These are phyloP conservation scores for Dyspetes luteomarginatus DNA, from an alignment of 2,888 invertebrate genomes.

Conservation along the genomic window DNA sequence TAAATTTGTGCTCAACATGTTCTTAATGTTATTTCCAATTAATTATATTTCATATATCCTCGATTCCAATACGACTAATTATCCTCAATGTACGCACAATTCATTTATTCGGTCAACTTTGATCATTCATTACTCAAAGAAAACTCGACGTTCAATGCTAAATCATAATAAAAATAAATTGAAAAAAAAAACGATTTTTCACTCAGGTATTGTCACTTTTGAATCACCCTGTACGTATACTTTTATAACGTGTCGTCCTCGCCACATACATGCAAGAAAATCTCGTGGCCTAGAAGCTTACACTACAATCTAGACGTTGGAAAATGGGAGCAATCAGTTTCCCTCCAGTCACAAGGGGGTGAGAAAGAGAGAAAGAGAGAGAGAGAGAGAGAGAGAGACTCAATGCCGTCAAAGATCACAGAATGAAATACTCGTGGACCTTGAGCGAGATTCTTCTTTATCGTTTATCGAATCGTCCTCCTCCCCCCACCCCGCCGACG, in stretches of 20 bases:
- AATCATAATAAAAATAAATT: no score
- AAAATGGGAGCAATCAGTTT: slow-evolving; percentile 61
- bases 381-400: neutral
- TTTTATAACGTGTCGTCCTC: neutral
- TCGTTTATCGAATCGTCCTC: slow-evolving; percentile 58
- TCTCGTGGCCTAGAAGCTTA: slow-evolving; percentile 30
- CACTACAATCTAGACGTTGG: slow-evolving; percentile 59
- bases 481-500: slow-evolving; percentile 28
- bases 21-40: no score
- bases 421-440: slow-evolving; percentile 60
- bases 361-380: neutral
- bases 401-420: slow-evolving; percentile 34
- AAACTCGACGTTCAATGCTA: no score
- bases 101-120: no score
- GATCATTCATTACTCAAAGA: no score
- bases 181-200: no score
- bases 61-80: no score
- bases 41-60: no score
- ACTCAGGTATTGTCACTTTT: neutral
- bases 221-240: neutral
- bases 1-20: no score
- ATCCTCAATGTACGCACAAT: no score
- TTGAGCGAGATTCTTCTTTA: slow-evolving; percentile 51
- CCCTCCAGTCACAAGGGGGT: slow-evolving; percentile 29
- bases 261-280: neutral